Evolutionary conservation across 2,888 invertebrate species (phyloP).

Genomic region (Stegophylla sp.): DNA sequence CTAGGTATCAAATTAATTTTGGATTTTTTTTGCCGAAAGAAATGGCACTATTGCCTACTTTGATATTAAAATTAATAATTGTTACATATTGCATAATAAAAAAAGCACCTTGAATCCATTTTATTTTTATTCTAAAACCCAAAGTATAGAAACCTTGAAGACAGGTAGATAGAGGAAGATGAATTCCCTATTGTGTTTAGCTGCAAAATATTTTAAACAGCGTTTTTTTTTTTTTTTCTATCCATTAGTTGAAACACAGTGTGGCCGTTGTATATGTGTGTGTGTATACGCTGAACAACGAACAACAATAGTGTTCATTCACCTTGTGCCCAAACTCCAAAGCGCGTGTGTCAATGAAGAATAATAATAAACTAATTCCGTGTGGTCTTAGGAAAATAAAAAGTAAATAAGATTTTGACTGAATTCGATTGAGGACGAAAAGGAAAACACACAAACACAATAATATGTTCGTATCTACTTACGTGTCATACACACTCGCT

Average conservation of each 20-base stretch:
- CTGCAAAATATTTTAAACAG: constrained; percentile 55
- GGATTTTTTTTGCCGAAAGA: background rate
- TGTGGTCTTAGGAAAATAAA: constrained; percentile 22
- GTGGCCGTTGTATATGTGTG: background rate
- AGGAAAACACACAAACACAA: background rate
- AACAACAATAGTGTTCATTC: constrained; percentile 58
- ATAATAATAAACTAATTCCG: constrained; percentile 52
- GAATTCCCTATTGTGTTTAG: constrained; percentile 50
- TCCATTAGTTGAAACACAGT: constrained; percentile 40
- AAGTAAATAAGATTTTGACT: constrained; percentile 4
- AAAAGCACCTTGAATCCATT: constrained; percentile 44
- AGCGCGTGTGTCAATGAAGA: constrained; percentile 54
- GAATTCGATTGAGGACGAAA: background rate
- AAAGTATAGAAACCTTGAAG: constrained; percentile 50
- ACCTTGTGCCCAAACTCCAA: constrained; percentile 53
- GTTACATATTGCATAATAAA: constrained; percentile 12
- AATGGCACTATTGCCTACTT: background rate
- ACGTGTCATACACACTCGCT: background rate
- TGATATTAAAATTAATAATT: constrained; percentile 2
- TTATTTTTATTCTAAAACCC: constrained; percentile 12
- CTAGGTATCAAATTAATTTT: background rate
- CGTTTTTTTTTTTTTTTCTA: constrained; percentile 45
- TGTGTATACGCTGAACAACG: background rate
- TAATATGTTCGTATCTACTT: too few species aligned
- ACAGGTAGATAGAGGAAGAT: constrained; percentile 41